Evolutionary conservation across 2,113 vertebrate species (phyloP).

Genomic region (Nanorana parkeri): DNA sequence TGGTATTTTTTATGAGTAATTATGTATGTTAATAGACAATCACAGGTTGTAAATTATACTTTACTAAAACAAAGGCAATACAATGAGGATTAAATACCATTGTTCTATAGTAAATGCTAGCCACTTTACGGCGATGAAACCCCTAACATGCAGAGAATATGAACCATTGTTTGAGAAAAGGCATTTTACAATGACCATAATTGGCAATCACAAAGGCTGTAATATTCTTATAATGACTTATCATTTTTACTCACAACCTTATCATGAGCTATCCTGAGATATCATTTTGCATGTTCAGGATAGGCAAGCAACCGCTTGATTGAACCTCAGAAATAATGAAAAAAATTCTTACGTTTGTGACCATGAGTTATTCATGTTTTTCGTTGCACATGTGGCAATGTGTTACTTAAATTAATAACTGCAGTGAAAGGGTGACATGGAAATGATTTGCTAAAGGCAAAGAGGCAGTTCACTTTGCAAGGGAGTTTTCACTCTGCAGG

Average conservation of each 20-base stretch:
- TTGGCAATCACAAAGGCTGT: not conserved
- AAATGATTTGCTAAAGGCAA: no score
- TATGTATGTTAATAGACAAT: not conserved
- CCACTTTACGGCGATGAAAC: not conserved
- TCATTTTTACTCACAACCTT: not conserved
- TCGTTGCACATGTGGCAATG: no score
- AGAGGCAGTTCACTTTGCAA: no score
- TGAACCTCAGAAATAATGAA: constrained; percentile 9
- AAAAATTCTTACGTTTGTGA: not conserved
- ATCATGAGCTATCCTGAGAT: not conserved
- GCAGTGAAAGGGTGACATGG: no score
- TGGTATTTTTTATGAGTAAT: no score
- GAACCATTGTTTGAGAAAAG: not conserved
- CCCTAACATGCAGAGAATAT: not conserved
- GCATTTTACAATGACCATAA: not conserved
- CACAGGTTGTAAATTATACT: not conserved
- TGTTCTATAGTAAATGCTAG: not conserved
- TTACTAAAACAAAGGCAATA: not conserved
- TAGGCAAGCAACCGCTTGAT: not conserved
- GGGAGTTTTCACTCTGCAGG: no score
- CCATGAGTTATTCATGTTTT: no score
- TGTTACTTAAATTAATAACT: no score
- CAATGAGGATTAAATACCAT: not conserved
- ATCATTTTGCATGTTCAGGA: not conserved
- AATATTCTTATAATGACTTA: not conserved